phyloP scores from a whole-genome alignment of 2,797 vertebrate genomes.

The Microhierax caerulescens region DNA sequence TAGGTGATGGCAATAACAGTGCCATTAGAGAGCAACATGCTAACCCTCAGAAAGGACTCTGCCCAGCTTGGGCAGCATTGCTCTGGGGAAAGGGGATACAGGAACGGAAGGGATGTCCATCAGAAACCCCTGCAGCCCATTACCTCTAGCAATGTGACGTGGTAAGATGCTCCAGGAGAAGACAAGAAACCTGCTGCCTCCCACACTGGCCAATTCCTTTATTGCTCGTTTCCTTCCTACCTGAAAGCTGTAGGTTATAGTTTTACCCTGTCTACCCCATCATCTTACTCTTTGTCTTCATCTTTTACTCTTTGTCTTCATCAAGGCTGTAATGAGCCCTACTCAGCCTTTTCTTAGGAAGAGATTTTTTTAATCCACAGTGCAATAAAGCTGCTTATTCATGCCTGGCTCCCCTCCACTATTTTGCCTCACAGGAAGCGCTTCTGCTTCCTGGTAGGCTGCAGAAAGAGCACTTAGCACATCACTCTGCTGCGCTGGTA shows the following conservation, averaged over 20 bases:
- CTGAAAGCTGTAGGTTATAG: neutral
- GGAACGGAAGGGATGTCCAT: neutral
- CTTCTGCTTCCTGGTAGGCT: neutral
- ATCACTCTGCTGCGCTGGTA: neutral
- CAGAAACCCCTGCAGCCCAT: neutral
- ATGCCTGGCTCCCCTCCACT: slow-evolving; percentile 12
- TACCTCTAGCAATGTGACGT: neutral
- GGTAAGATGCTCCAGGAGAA: neutral
- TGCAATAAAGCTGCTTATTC: neutral
- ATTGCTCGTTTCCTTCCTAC: neutral
- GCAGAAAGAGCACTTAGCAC: neutral
- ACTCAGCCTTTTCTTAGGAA: neutral
- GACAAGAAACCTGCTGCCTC: neutral
- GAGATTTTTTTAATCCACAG: neutral
- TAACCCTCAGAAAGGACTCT: neutral
- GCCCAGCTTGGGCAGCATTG: neutral
- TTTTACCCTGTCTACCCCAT: neutral
- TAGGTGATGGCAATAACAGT: neutral
- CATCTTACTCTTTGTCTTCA: neutral
- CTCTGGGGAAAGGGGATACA: neutral
- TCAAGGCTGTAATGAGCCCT: neutral
- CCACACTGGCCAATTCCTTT: neutral
- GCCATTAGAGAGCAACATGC: neutral
- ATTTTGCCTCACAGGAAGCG: neutral
- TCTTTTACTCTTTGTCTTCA: neutral